A percentile compares a stretch with the other conserved stretches of the same genome.
These are phyloP conservation scores for Euplexia lucipara DNA, from an alignment of 2,888 invertebrate species.

Conservation along the genomic window DNA sequence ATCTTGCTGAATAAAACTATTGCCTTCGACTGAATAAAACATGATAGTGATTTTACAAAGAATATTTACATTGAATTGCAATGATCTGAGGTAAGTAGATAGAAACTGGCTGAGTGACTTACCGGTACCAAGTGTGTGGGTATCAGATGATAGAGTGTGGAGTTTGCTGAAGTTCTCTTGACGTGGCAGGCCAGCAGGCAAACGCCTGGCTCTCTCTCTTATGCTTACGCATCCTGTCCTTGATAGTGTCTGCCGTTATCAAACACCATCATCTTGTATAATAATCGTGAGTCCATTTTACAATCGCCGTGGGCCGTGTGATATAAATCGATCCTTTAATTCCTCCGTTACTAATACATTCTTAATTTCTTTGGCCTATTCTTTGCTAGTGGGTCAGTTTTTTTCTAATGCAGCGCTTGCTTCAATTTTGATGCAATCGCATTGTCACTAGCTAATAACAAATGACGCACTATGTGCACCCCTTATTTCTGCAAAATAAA, in stretches of 20 bases:
- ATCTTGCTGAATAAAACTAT: slow-evolving; percentile 15
- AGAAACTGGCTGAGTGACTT: slow-evolving; percentile 42
- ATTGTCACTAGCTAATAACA: slow-evolving; percentile 88
- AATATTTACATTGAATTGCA: slow-evolving; percentile 54
- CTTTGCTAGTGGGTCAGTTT: slow-evolving; percentile 84
- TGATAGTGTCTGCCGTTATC: slow-evolving; percentile 84
- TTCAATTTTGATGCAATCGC: slow-evolving; percentile 86
- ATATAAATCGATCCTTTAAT: slow-evolving; percentile 87
- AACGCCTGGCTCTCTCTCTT: slow-evolving; percentile 87
- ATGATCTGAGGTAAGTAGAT: slow-evolving; percentile 19
- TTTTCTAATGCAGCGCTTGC: slow-evolving; percentile 79
- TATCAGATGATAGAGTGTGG: slow-evolving; percentile 85
- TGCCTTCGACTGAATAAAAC: slow-evolving; percentile 34
- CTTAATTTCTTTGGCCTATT: slow-evolving; percentile 89
- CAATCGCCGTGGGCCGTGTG: slow-evolving; percentile 89
- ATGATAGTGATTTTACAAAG: slow-evolving; percentile 42
- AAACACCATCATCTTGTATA: slow-evolving; percentile 85
- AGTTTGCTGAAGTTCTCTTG: slow-evolving; percentile 81
- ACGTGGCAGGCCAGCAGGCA: slow-evolving; percentile 87
- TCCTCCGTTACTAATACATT: slow-evolving; percentile 86
- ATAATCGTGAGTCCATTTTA: slow-evolving; percentile 90
- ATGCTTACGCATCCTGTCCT: slow-evolving; percentile 90
- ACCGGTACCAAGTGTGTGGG: slow-evolving; percentile 79
- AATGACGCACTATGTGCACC: slow-evolving; percentile 89
- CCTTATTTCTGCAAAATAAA: slow-evolving; percentile 87